Percentiles rank a stretch among this genome's conserved stretches.
Conservation (phyloP, 2,797 vertebrate genomes). For the Phrynocephalus forsythii region DNA sequence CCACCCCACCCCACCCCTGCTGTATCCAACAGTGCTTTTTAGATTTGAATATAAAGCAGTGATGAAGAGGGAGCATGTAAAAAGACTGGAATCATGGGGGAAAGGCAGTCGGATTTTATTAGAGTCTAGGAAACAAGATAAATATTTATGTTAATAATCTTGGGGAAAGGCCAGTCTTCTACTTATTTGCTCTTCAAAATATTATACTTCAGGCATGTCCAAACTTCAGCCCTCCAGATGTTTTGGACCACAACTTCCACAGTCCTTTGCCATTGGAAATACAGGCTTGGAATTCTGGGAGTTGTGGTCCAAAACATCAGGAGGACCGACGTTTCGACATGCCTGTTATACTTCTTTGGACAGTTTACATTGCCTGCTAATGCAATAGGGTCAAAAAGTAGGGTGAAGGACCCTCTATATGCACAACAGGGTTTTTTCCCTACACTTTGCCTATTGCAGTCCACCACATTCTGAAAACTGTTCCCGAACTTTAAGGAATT, state of each 20-base stretch:
- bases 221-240: too few relatives aligned
- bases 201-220: too few relatives aligned
- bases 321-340: too few relatives aligned
- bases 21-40: constrained; percentile 14
- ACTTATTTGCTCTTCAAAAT: neutral
- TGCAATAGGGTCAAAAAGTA: neutral
- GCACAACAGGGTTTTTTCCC: neutral
- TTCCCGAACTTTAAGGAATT: neutral
- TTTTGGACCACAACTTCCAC: too few relatives aligned
- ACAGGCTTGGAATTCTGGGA: too few relatives aligned
- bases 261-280: too few relatives aligned
- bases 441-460: neutral
- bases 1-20: neutral
- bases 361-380: neutral
- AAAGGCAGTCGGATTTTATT: constrained; percentile 16
- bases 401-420: neutral
- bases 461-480: neutral
- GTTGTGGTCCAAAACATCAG: too few relatives aligned
- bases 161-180: neutral
- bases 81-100: constrained; percentile 18
- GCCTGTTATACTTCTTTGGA: neutral
- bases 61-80: constrained; percentile 21
- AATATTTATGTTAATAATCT: neutral
- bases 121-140: constrained; percentile 2
- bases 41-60: constrained; percentile 34